Base-by-base conservation (phyloP, 2,888 invertebrate genomes). In the Sesamia inferens region DNA sequence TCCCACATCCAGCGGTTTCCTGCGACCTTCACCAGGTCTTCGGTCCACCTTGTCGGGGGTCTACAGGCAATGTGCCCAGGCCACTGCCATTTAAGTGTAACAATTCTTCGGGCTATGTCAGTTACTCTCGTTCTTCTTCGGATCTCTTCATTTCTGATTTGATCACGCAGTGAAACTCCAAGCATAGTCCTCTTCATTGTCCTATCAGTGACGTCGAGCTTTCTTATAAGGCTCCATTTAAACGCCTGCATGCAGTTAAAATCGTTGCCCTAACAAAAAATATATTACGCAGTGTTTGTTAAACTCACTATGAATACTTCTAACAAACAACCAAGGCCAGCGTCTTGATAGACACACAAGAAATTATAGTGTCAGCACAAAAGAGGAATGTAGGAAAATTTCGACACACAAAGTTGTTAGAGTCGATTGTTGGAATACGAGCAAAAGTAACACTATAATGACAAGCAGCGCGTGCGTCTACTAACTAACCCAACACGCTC, bases 401-500 rank as follows among this genome's bases (percentile, higher is more conserved):
- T 84, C 54, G 64, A 76, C 72, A 74, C 83, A 76, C 74, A 63
- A 65, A 77, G 73, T 63, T 31, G 61, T 67, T 79, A 48, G 79
- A 77, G 77, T 76, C 51, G 42, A n/a, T 72, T 67, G 83, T 83
- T 82, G 85, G 82, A 87, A 87, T 72, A 85, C 87, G 70, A 51
- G 63, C 74, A 67, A 76, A 79, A 83, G 73, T 84, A 77, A 78
- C 74, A 76, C 75, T 79, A 71, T 74, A 70, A 83, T 77, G 79
- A 79, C 80, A 74, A 71, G 70, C 82, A 81, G 86, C 86, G 85
- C 86, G 85, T 86, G 87, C 82, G 82, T 82, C 72, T 73, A 82
- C 90, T 92, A 92, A 91, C 88, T 85, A 86, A 88, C 85, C 79
- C 84, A 81, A 87, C 91, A 91, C 88, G 90, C 87, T 86, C 83